Conservation (phyloP, 2,113 vertebrate genomes). For the Pyxicephalus adspersus region DNA sequence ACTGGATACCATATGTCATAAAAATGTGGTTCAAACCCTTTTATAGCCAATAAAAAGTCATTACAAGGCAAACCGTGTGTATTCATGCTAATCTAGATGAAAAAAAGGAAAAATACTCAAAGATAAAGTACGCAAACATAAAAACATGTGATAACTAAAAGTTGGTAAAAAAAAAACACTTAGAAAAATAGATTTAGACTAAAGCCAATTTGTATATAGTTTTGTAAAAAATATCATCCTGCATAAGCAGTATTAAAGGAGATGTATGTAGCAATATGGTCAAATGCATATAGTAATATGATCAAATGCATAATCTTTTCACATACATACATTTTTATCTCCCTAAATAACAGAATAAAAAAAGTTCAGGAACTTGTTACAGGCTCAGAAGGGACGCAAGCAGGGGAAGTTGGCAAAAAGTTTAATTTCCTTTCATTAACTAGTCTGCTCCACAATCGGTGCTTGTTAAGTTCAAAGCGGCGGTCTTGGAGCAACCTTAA, state of each 20-base stretch:
- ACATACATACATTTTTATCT: conserved; percentile 61
- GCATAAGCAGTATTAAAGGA: too few relatives aligned
- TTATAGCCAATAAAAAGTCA: conserved; percentile 39
- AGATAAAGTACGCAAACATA: too few relatives aligned
- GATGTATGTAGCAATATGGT: too few relatives aligned
- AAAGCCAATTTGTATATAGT: not conserved
- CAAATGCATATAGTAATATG: too few relatives aligned
- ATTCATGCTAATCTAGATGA: not conserved
- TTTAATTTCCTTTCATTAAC: conserved; percentile 89
- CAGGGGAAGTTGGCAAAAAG: conserved; percentile 84
- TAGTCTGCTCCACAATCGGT: conserved; percentile 84
- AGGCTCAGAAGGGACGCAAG: conserved; percentile 73
- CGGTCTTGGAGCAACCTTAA: conserved; percentile 77
- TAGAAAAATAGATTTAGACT: not conserved
- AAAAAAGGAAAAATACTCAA: too few relatives aligned
- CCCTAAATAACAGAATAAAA: conserved; percentile 73
- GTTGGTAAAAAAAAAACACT: too few relatives aligned
- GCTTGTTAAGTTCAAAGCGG: conserved; percentile 82
- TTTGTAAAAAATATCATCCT: too few relatives aligned
- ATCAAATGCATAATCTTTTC: too few relatives aligned
- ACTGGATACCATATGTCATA: not conserved
- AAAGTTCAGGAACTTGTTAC: conserved; percentile 75
- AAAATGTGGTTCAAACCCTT: not conserved
- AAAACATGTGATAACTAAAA: too few relatives aligned
- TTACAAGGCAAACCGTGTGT: not conserved